Evolutionary conservation across 2,113 vertebrate genomes (phyloP), one percentile per base, ranked within the genome.

Genomic region (Lontra canadensis): DNA sequence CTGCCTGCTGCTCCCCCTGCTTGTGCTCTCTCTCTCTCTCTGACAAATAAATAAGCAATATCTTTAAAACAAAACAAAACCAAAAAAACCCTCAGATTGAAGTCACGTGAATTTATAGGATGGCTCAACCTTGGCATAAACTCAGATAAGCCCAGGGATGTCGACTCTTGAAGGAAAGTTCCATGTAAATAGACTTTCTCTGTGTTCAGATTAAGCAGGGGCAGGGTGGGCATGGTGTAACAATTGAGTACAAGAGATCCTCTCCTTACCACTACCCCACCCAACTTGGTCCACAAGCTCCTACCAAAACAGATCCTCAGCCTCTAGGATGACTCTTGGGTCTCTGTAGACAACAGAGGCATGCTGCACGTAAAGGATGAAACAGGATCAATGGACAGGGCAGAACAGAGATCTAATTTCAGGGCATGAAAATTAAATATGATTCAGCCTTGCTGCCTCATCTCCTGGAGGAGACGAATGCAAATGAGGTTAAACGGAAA

Each of bases 341-440:
- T 69, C 79, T 78, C 47, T 73, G 47, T 14, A 63, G 42, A 74
- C 39, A 34, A 34, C 47, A 67, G 17, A 17, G 47, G 42, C 59
- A 26, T 80, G n/a, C 10, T 23, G 31, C 23, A 89, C 0, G 6
- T 14, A 25, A 86, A 52, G 21, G 25, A 87, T 23, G 29, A 89
- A 79, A 5, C 13, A 67, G n/a, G 39, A 29, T 34, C 59, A 55
- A 52, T 21, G 73, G 61, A 15, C 25, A 49, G 5, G 8, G 25
- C 73, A 20, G 83, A 97, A 95, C 78, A 31, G 88, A 11, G 69
- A 96, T 91, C 82, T 10, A 31, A 92, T 91, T 97, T 94, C 2
- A 0, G 1, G n/a, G 88, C 71, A 79, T 59, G 92, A 74, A 92
- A 67, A 31, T 86, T 87, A 76, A 97, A 98, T 88, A 96, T 82